A percentile compares a stretch with the other conserved stretches of the same genome.
phyloP scores from a whole-genome alignment of 2,797 vertebrate genomes.

The Natrix natrix region DNA sequence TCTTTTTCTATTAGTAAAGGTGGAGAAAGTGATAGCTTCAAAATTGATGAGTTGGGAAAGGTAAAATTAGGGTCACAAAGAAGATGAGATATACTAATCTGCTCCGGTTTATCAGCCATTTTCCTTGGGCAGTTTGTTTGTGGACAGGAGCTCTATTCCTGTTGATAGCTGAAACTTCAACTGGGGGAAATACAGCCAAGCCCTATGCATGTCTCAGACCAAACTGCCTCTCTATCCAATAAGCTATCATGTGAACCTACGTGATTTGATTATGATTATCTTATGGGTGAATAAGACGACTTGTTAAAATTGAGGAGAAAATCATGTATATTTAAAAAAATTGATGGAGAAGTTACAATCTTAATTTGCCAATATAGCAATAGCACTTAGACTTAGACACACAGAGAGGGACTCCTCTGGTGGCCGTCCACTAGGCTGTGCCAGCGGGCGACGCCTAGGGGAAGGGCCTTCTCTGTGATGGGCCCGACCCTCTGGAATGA shows the following conservation, averaged over 20 bases:
- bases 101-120: background rate
- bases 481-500: too few relatives aligned
- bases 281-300: background rate
- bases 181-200: background rate
- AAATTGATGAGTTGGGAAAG: constrained; percentile 7
- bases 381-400: too few relatives aligned
- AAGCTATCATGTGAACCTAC: background rate
- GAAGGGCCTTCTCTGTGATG: too few relatives aligned
- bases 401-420: too few relatives aligned
- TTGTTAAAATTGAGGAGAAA: background rate
- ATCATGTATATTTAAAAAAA: background rate
- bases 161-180: background rate
- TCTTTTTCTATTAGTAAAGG: constrained; percentile 11
- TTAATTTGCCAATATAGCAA: background rate
- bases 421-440: too few relatives aligned
- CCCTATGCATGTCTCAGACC: background rate
- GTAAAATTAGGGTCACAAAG: background rate
- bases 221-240: background rate
- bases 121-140: background rate
- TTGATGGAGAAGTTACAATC: background rate
- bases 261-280: background rate
- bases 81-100: background rate
- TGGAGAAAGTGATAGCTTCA: background rate
- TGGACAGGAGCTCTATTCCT: background rate
- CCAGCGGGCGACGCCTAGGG: too few relatives aligned